Evolutionary conservation across 2,113 vertebrate genomes (phyloP).

Genomic region (Hydrochoerus hydrochaeris): DNA sequence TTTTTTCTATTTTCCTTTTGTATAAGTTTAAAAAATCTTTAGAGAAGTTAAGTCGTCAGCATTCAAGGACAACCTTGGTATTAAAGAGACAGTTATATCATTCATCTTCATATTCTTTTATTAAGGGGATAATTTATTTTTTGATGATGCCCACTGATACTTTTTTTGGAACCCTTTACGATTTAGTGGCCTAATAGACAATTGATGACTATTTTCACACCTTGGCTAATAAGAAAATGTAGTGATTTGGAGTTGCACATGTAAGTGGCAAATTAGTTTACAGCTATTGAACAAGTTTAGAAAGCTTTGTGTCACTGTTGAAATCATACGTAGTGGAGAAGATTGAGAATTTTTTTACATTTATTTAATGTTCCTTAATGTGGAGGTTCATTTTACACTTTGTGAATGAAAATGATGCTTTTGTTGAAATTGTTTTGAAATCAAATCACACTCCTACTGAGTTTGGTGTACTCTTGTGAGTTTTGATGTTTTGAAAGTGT

Average conservation of each 20-base stretch:
- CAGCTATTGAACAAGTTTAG: neutral
- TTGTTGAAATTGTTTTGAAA: conserved; percentile 59
- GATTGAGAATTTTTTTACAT: conserved; percentile 38
- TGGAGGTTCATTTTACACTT: conserved; percentile 36
- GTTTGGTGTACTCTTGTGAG: neutral
- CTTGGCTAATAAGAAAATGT: neutral
- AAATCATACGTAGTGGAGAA: neutral
- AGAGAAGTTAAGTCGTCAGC: neutral
- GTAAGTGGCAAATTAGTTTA: neutral
- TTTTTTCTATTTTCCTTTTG: neutral
- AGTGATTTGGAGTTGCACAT: neutral
- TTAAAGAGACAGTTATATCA: neutral
- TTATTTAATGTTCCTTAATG: conserved; percentile 28
- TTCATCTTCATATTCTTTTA: neutral
- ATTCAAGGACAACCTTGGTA: neutral
- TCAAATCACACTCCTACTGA: conserved; percentile 10
- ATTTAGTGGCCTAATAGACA: neutral
- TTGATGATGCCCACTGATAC: neutral
- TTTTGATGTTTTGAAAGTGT: conserved; percentile 54
- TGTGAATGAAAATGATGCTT: conserved; percentile 48
- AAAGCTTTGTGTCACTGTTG: conserved; percentile 35
- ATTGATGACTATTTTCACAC: conserved; percentile 32
- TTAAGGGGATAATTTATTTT: neutral
- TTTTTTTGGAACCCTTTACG: neutral
- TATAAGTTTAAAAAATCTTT: conserved; percentile 4